These are phyloP conservation scores for Myotis daubentonii DNA, from an alignment of 2,797 vertebrate species.

Conservation along the genomic window DNA sequence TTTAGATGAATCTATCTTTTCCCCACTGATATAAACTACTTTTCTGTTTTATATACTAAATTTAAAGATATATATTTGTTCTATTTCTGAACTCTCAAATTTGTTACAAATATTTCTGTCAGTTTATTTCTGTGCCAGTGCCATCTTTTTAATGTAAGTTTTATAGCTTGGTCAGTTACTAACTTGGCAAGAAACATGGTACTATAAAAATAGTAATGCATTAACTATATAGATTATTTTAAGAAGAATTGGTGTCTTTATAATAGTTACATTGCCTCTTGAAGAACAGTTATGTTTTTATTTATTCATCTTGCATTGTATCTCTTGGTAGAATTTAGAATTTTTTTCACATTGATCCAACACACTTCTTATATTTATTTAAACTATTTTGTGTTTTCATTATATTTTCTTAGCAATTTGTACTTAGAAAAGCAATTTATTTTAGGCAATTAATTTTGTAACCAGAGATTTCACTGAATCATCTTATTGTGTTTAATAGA, in stretches of 20 bases:
- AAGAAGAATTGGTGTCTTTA: not conserved
- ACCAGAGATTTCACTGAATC: slow-evolving; percentile 24
- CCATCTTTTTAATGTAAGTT: not conserved
- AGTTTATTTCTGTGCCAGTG: not conserved
- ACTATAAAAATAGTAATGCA: not conserved
- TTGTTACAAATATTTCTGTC: not conserved
- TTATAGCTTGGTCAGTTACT: not conserved
- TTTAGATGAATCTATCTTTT: not conserved
- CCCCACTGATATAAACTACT: not conserved
- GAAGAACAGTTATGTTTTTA: not conserved
- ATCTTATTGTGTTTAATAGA: slow-evolving; percentile 24
- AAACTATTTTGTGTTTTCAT: slow-evolving; percentile 39
- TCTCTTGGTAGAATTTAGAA: not conserved
- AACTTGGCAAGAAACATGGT: not conserved
- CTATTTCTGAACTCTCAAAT: slow-evolving; percentile 17
- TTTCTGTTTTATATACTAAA: not conserved
- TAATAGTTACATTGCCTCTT: slow-evolving; percentile 3
- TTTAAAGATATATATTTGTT: slow-evolving; percentile 24
- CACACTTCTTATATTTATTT: not conserved
- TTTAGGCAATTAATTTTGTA: slow-evolving; percentile 19
- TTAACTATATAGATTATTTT: not conserved
- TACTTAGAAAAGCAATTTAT: slow-evolving; percentile 28
- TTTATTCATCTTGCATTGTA: slow-evolving; percentile 3
- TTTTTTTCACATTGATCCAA: not conserved
- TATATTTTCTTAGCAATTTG: not conserved